Percentiles rank a stretch among this genome's conserved stretches.
Conservation (phyloP, 2,113 vertebrate species). For the Poeciliopsis prolifica region DNA sequence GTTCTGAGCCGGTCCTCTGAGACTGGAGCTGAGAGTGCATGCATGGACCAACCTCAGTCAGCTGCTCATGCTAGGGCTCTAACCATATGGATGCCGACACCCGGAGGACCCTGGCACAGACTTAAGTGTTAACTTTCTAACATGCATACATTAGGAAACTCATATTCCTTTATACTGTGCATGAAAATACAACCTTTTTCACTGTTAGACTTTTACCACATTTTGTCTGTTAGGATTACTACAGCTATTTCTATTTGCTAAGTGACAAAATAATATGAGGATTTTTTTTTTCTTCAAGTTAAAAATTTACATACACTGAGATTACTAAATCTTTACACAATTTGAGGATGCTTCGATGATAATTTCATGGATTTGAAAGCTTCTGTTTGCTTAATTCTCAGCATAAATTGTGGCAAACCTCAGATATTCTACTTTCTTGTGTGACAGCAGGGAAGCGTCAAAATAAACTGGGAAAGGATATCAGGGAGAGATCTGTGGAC, state of each 20-base stretch:
- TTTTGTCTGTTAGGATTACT: background rate
- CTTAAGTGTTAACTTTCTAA: conserved; percentile 1
- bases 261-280: background rate
- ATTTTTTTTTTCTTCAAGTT: too few species aligned
- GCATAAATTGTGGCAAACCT: too few species aligned
- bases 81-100: conserved; percentile 64
- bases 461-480: too few species aligned
- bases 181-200: background rate
- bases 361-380: too few species aligned
- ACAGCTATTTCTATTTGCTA: too few species aligned
- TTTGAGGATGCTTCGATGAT: too few species aligned
- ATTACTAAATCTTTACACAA: too few species aligned
- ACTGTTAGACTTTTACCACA: background rate
- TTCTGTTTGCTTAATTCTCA: too few species aligned
- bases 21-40: conserved; percentile 56
- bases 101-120: conserved; percentile 12
- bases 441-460: too few species aligned
- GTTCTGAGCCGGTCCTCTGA: conserved; percentile 66
- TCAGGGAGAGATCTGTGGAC: too few species aligned
- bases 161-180: background rate
- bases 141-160: background rate
- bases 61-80: conserved; percentile 32
- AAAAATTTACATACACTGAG: too few species aligned
- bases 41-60: conserved; percentile 74
- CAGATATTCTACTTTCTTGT: too few species aligned